phyloP scores from a whole-genome alignment of 2,888 invertebrate species.

The Pristionchus maxplancki region DNA sequence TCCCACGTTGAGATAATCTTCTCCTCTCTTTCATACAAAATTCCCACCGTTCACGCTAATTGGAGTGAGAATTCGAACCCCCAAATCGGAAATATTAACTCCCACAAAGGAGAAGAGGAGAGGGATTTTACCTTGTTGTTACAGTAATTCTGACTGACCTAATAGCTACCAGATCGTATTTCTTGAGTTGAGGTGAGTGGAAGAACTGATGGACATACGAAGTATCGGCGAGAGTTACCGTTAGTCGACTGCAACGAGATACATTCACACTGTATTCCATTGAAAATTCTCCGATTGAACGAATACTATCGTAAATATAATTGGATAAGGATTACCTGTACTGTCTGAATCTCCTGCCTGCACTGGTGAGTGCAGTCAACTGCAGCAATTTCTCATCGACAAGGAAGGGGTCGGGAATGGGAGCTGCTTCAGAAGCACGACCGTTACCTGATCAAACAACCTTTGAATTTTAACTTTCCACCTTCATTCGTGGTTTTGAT shows the following conservation, averaged over 20 bases:
- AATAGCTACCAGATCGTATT: slow-evolving; percentile 39
- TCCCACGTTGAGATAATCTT: too few relatives aligned
- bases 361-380: slow-evolving; percentile 61
- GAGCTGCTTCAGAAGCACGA: slow-evolving; percentile 40
- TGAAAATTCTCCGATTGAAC: too few relatives aligned
- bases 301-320: too few relatives aligned
- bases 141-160: neutral
- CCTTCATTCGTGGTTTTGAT: neutral
- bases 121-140: neutral
- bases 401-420: slow-evolving; percentile 75
- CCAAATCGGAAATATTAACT: neutral
- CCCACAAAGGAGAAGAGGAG: neutral
- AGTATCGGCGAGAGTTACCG: slow-evolving; percentile 63
- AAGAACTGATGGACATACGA: slow-evolving; percentile 63
- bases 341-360: slow-evolving; percentile 73
- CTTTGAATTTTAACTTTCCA: too few relatives aligned
- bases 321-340: slow-evolving; percentile 64
- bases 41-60: neutral
- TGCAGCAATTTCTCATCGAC: slow-evolving; percentile 69
- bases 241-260: slow-evolving; percentile 60
- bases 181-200: slow-evolving; percentile 62
- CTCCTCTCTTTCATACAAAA: neutral
- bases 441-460: neutral
- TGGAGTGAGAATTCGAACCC: neutral
- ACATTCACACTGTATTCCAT: too few relatives aligned